Base-by-base conservation (phyloP, 2,888 invertebrate genomes). In the Phyllotreta cruciferae region DNA sequence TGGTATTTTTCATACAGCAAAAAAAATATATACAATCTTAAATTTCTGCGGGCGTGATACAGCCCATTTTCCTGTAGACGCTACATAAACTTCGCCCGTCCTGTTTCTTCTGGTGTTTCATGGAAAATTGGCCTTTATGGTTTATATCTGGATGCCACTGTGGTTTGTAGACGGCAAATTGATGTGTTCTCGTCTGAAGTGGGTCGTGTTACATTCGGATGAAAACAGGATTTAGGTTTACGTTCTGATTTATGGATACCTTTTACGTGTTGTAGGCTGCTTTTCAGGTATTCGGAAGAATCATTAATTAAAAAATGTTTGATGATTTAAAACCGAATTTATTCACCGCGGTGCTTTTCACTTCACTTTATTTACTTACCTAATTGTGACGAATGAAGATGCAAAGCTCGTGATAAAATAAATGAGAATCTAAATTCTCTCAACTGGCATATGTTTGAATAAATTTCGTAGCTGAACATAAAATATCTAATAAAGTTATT, bases 101-200 rank as follows among this genome's bases (percentile, higher is more conserved):
- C 49, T 35, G 49, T 44, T 42, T 37, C 44, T 53, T 44, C 37
- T 24, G 39, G 34, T 53, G 44, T 60, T 52, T 36, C 37, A 54
- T 9, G 34, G 54, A 54, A 60, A 60, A 60, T 45, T 60, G 60
- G 54, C 60, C 54, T 56, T 24, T 47, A 56, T 47, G 47, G 53
- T 45, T 39, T 45, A 54, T 38, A 39, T 45, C 38, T 14, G 47
- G 24, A 60, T 60, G 60, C 54, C 47, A 47, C 41, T 38, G 44
- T 42, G 45, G 45, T 52, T 60, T 47, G 54, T 54, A 60, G 60
- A 45, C 54, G 36, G 56, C 62, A 62, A 70, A 70, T 68, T 68
- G 70, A 67, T 68, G 68, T 63, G 63, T 66, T 66, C 66, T 66
- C 66, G 55, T 66, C 64, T 67, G 65, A 54, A 68, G 61, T 57